phyloP scores from a whole-genome alignment of 2,113 vertebrate genomes.

The Percopsis transmontana region DNA sequence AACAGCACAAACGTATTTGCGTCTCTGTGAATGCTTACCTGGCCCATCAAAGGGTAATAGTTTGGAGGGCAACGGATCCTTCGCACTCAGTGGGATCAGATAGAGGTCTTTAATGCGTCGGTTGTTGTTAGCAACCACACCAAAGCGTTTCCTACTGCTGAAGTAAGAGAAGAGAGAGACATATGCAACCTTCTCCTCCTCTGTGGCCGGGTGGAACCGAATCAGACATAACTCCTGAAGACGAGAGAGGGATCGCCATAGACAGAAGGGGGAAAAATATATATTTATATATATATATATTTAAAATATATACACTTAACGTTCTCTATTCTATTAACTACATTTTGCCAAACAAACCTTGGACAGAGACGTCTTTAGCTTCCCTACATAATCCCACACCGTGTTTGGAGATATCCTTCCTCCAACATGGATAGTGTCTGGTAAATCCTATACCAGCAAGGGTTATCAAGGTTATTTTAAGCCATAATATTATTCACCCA shows the following conservation, averaged over 20 bases:
- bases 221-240: slow-evolving; percentile 94
- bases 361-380: slow-evolving; percentile 93
- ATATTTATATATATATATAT: neutral
- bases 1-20: neutral
- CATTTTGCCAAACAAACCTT: slow-evolving; percentile 82
- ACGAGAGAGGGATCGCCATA: neutral
- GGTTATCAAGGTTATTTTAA: neutral
- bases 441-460: slow-evolving; percentile 89
- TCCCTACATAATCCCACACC: slow-evolving; percentile 98
- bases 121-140: slow-evolving; percentile 97
- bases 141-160: slow-evolving; percentile 94
- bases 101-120: slow-evolving; percentile 98
- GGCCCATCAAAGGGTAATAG: slow-evolving; percentile 98
- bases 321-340: neutral
- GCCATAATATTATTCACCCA: too few relatives aligned
- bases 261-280: neutral
- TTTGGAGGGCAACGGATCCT: slow-evolving; percentile 95
- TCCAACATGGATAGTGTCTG: slow-evolving; percentile 95
- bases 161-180: slow-evolving; percentile 99
- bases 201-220: slow-evolving; percentile 96
- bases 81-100: slow-evolving; percentile 93
- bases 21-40: slow-evolving; percentile 86
- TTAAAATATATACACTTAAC: neutral
- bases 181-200: slow-evolving; percentile 97
- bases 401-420: slow-evolving; percentile 94